Evolutionary conservation across 2,797 vertebrate genomes (phyloP).

Genomic region (Acropternis orthonyx): DNA sequence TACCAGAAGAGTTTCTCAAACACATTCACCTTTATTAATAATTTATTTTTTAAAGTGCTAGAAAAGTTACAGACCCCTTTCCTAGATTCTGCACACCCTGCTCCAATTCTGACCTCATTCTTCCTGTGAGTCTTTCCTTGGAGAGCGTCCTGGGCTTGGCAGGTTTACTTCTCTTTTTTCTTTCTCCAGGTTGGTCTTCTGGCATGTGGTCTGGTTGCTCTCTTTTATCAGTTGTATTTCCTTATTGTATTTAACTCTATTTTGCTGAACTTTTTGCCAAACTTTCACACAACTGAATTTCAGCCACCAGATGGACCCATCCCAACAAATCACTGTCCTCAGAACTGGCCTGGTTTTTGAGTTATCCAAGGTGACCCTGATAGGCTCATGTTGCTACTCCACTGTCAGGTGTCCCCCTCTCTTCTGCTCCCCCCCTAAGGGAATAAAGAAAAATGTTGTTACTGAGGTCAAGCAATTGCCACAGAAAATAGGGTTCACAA

Average conservation of each 20-base stretch:
- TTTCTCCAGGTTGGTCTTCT: conserved; percentile 36
- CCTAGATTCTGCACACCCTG: background rate
- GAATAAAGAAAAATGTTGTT: background rate
- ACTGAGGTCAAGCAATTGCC: background rate
- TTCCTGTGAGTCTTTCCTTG: conserved; percentile 45
- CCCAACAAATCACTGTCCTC: background rate
- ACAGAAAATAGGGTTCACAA: background rate
- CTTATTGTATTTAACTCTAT: background rate
- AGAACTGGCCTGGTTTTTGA: background rate
- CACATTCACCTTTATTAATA: background rate
- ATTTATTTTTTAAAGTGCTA: background rate
- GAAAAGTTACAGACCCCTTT: conserved; percentile 28
- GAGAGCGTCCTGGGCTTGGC: conserved; percentile 17
- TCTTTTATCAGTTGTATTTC: background rate
- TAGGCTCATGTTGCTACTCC: background rate
- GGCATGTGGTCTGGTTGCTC: background rate
- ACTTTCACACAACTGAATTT: background rate
- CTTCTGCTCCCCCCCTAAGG: background rate
- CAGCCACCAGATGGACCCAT: background rate
- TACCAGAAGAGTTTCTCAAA: background rate
- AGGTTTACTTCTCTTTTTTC: background rate
- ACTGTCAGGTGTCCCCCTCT: background rate
- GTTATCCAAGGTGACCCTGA: background rate
- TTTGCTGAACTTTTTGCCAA: background rate
- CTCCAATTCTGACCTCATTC: conserved; percentile 53